Evolutionary conservation across 2,797 vertebrate genomes (phyloP), one percentile per base, ranked within the genome.

Genomic region (Eidolon dupreanum): DNA sequence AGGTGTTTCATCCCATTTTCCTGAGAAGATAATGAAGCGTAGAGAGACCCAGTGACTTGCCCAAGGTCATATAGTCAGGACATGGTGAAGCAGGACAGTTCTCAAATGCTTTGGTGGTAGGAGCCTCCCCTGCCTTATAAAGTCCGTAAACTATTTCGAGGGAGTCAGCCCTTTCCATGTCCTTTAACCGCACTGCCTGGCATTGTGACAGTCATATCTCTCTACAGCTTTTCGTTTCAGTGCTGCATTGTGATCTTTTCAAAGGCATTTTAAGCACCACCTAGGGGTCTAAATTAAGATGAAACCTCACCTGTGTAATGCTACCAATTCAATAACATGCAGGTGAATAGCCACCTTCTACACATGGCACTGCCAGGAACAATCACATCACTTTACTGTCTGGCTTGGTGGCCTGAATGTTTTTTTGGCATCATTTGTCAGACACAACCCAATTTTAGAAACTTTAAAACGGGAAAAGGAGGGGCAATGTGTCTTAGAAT

Each of bases 131-230:
- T 22, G n/a, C 43, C 41, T 51, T 57, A 17, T 31, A 65, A 55
- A 71, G 16, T 20, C 53, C 10, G 26, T 0, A 19, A 19, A 28
- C 12, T 7, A 5, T 38, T 46, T 36, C 12, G 0, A 20, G 65
- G 6, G n/a, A 49, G 86, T 0, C 22, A 17, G 68, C 63, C 8
- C 11, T 10, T 8, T 53, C n/a, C 6, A 5, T 1, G 20, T 5
- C 38, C 49, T 59, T 22, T 12, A 3, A 10, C 22, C 31, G 28
- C n/a, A 10, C 11, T 0, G 6, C 26, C 74, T 6, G 16, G n/a
- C 78, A 8, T 0, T 22, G 1, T 6, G 63, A 66, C 0, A 6
- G 20, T 3, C 71, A 10, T 1, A 2, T 63, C 70, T 74, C 78
- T 70, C 38, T 11, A 0, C 31, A 46, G 53, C 53, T 36, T 33